phyloP scores from a whole-genome alignment of 35 echinoderm and acorn worm species.

The Anneissia japonica region DNA sequence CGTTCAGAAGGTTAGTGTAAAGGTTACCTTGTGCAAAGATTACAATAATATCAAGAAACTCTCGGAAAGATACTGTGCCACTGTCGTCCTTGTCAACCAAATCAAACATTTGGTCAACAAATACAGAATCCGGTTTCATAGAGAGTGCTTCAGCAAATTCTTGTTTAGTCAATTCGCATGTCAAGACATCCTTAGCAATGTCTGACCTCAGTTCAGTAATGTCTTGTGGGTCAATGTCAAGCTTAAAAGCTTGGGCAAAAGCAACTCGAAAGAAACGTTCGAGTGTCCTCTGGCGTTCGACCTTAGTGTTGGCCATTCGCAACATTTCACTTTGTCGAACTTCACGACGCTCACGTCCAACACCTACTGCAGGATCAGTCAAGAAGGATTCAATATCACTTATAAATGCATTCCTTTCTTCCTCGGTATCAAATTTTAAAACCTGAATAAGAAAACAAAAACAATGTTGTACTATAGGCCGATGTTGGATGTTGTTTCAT shows the following conservation, averaged over 20 bases:
- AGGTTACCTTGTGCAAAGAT: slow-evolving; percentile 92
- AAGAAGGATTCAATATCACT: slow-evolving; percentile 70
- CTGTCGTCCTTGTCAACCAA: slow-evolving; percentile 90
- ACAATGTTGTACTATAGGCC: background rate
- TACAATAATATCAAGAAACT: slow-evolving; percentile 93
- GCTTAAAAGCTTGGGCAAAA: slow-evolving; percentile 75
- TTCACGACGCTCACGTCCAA: slow-evolving; percentile 71
- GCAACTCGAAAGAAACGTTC: slow-evolving; percentile 92
- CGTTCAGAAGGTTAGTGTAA: background rate
- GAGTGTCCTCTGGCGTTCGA: slow-evolving; percentile 61
- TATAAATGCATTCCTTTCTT: slow-evolving; percentile 61
- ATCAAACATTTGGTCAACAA: slow-evolving; percentile 98
- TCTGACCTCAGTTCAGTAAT: slow-evolving; percentile 23
- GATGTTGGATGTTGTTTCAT: too few relatives aligned
- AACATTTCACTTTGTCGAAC: slow-evolving; percentile 63
- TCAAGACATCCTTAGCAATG: slow-evolving; percentile 71
- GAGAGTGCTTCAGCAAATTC: slow-evolving; percentile 95
- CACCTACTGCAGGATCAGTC: slow-evolving; percentile 63
- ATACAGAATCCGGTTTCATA: slow-evolving; percentile 80
- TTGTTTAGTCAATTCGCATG: slow-evolving; percentile 82
- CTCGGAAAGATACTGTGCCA: slow-evolving; percentile 82
- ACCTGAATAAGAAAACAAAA: slow-evolving; percentile 13
- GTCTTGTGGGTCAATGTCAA: slow-evolving; percentile 56
- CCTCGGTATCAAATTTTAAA: slow-evolving; percentile 60
- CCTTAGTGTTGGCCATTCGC: slow-evolving; percentile 72